phyloP scores from a whole-genome alignment of 2,113 vertebrate species.

The Anarhynchus alexandrinus region DNA sequence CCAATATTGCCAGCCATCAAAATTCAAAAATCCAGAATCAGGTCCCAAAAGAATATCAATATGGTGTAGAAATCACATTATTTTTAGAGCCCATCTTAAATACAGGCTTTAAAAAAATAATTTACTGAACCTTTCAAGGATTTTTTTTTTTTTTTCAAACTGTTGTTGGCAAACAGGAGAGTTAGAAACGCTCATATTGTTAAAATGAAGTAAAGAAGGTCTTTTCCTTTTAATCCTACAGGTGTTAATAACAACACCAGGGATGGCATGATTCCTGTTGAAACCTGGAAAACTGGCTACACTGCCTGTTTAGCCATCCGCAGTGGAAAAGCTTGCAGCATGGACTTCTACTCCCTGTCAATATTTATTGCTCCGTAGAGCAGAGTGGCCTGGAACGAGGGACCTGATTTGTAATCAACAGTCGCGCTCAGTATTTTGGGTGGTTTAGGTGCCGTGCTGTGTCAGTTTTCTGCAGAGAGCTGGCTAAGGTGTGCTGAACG shows the following conservation, averaged over 20 bases:
- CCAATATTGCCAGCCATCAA: not conserved
- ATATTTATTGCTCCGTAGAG: not conserved
- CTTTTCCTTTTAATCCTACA: not conserved
- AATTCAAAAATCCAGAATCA: not conserved
- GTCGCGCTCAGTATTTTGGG: not conserved
- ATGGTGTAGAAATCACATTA: not conserved
- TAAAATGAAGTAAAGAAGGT: not conserved
- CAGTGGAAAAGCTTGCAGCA: not conserved
- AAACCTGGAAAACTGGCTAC: not conserved
- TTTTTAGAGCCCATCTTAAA: not conserved
- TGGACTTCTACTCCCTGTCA: not conserved
- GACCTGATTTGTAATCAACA: not conserved
- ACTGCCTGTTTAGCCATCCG: not conserved
- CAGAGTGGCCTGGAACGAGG: not conserved
- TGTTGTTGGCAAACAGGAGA: not conserved
- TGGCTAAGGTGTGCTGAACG: not conserved
- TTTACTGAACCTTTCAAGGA: not conserved
- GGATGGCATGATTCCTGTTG: not conserved
- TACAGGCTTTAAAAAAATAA: not conserved
- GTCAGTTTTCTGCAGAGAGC: not conserved
- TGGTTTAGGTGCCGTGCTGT: not conserved
- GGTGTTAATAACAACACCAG: not conserved
- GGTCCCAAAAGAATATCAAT: not conserved
- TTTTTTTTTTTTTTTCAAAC: not conserved
- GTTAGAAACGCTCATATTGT: not conserved